A percentile compares a stretch with the other conserved stretches of the same genome.
Evolutionary conservation across 2,113 vertebrate genomes (phyloP).

Genomic region (Spheniscus mendiculus): DNA sequence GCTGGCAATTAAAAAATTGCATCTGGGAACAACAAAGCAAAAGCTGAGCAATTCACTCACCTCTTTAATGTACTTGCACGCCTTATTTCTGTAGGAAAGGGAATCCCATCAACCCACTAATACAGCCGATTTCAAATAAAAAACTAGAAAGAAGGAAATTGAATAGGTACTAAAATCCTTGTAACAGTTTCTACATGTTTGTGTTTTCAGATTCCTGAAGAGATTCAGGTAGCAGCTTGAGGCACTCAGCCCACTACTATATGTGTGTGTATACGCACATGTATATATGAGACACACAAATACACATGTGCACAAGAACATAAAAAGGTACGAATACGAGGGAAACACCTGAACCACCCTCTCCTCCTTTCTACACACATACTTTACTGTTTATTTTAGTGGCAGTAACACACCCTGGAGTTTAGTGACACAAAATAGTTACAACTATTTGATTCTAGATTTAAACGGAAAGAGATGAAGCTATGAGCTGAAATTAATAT

Average conservation of each 20-base stretch:
- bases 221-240: not conserved
- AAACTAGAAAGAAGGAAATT: not conserved
- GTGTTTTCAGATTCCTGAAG: not conserved
- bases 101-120: not conserved
- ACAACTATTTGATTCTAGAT: not conserved
- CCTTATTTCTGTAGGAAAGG: not conserved
- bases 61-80: not conserved
- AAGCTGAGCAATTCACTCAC: not conserved
- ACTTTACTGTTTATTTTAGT: not conserved
- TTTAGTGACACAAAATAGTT: not conserved
- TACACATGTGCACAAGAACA: not conserved
- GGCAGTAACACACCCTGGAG: not conserved
- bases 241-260: not conserved
- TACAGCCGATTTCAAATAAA: not conserved
- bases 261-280: rapidly evolving
- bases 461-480: not conserved
- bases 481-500: not conserved
- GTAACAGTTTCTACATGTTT: not conserved
- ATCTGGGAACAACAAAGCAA: not conserved
- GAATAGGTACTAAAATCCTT: not conserved
- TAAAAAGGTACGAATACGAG: rapidly evolving
- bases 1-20: not conserved
- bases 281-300: not conserved
- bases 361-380: not conserved
- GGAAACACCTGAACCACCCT: not conserved